These are phyloP conservation scores for Oligia latruncula DNA, from an alignment of 2,888 invertebrate genomes.

Conservation along the genomic window DNA sequence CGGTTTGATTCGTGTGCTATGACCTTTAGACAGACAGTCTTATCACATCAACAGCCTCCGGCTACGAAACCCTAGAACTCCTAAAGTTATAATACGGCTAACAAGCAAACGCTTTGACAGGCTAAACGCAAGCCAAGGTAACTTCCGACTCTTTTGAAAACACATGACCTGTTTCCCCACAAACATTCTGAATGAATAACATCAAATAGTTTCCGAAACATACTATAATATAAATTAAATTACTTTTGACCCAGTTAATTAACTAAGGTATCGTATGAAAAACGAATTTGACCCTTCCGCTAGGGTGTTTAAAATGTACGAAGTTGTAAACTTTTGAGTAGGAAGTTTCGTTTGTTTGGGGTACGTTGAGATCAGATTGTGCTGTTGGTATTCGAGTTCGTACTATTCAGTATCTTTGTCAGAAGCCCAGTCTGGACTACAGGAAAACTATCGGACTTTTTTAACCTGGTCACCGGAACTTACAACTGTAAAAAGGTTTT, in stretches of 20 bases:
- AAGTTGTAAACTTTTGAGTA: slow-evolving; percentile 40
- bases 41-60: background rate
- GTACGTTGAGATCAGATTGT: background rate
- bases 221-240: slow-evolving; percentile 55
- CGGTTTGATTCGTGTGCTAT: too few relatives aligned
- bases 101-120: slow-evolving; percentile 19
- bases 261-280: slow-evolving; percentile 59
- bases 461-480: too few relatives aligned
- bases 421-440: too few relatives aligned
- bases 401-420: too few relatives aligned
- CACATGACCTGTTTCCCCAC: slow-evolving; percentile 9
- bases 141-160: slow-evolving; percentile 35
- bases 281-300: slow-evolving; percentile 55
- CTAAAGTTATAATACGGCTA: background rate
- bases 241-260: slow-evolving; percentile 64
- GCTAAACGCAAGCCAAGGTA: slow-evolving; percentile 21
- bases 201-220: slow-evolving; percentile 53
- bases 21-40: background rate
- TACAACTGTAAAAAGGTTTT: too few relatives aligned
- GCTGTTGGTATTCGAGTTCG: background rate
- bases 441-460: too few relatives aligned
- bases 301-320: slow-evolving; percentile 56
- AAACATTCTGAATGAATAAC: slow-evolving; percentile 43
- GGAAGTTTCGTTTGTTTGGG: slow-evolving; percentile 8
- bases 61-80: background rate